phyloP scores from a whole-genome alignment of 2,888 invertebrate species.

The Pachymerium ferrugineum region DNA sequence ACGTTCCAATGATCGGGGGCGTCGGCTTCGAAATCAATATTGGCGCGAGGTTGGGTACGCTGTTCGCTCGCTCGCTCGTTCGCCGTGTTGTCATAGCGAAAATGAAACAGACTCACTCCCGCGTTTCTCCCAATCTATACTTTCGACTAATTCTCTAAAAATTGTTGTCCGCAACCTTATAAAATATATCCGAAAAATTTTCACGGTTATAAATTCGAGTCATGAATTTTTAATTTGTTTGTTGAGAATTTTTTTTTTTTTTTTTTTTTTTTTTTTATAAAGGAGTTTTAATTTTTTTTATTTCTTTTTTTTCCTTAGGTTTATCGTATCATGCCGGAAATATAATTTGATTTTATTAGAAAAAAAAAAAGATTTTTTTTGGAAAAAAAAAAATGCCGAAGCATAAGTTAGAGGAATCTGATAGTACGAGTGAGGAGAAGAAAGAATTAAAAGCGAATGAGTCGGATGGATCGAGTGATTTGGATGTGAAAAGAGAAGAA shows the following conservation, averaged over 20 bases:
- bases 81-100: slow-evolving; percentile 13
- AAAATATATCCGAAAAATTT: not conserved
- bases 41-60: slow-evolving; percentile 13
- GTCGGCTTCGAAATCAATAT: slow-evolving; percentile 13
- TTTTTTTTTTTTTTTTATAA: not conserved
- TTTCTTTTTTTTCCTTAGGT: not conserved
- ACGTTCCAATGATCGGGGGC: slow-evolving; percentile 4
- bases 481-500: not conserved
- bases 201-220: no score
- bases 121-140: not conserved
- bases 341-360: not conserved
- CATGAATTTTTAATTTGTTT: not conserved
- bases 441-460: not conserved
- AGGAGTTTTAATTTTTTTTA: not conserved
- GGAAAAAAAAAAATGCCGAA: slow-evolving; percentile 22
- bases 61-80: not conserved
- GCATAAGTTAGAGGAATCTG: slow-evolving; percentile 25
- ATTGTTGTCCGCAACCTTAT: not conserved
- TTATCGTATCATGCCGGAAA: not conserved
- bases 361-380: not conserved
- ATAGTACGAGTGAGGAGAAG: not conserved
- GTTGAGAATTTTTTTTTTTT: not conserved
- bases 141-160: slow-evolving; percentile 1
- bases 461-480: not conserved
- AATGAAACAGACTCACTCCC: slow-evolving; percentile 11